Conservation (phyloP, 2,113 vertebrate genomes). For the Furnarius figulus region DNA sequence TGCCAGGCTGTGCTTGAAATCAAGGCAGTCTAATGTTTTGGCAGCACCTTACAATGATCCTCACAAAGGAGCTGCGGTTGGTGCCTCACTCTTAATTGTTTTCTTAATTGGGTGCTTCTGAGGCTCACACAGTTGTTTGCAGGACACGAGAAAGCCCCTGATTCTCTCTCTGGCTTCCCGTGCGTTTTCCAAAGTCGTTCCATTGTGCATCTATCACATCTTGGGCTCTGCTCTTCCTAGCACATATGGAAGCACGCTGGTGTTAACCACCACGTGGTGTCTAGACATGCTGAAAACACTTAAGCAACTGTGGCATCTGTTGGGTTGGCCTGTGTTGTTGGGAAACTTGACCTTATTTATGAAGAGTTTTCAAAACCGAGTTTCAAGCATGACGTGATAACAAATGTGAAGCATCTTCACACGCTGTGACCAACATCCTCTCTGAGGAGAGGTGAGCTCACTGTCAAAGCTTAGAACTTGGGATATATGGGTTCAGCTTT, state of each 20-base stretch:
- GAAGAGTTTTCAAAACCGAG: neutral
- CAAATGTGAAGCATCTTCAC: neutral
- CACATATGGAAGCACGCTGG: neutral
- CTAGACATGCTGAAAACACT: slow-evolving; percentile 55
- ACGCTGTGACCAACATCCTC: neutral
- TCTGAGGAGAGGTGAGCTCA: neutral
- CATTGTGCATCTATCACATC: neutral
- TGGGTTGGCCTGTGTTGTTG: neutral
- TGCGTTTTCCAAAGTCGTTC: neutral
- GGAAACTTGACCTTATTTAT: slow-evolving; percentile 28
- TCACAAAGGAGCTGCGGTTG: neutral
- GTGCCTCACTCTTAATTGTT: neutral
- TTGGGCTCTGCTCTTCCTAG: neutral
- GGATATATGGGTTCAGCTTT: slow-evolving; percentile 20
- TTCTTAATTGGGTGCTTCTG: neutral
- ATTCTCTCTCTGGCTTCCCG: neutral
- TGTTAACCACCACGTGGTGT: slow-evolving; percentile 47
- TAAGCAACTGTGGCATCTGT: slow-evolving; percentile 41
- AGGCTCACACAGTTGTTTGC: neutral
- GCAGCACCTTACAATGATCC: neutral
- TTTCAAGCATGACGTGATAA: neutral
- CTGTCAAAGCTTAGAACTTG: neutral
- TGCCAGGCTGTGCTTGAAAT: neutral
- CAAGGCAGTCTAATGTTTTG: neutral
- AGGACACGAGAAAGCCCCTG: neutral